phyloP scores from a whole-genome alignment of 2,888 invertebrate species.

The Drosophila ezoana region DNA sequence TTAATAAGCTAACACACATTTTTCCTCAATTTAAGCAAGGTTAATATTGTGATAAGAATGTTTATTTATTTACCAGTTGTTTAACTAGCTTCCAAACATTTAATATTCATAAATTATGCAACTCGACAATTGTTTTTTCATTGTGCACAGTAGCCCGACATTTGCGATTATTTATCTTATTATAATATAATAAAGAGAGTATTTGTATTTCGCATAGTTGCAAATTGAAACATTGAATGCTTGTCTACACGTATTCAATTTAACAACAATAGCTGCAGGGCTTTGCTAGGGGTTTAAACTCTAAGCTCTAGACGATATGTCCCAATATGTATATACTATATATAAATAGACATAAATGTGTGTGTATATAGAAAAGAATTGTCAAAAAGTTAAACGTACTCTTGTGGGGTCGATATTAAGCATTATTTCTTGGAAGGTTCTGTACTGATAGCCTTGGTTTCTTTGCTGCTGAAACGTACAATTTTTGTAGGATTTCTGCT shows the following conservation, averaged over 20 bases:
- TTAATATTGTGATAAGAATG: constrained; percentile 18
- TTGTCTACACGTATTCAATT: constrained; percentile 20
- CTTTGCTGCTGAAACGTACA: constrained; percentile 39
- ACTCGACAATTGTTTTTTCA: constrained; percentile 52
- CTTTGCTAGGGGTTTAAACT: constrained; percentile 22
- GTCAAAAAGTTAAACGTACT: constrained; percentile 39
- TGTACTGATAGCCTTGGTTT: constrained; percentile 79
- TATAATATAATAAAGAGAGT: constrained; percentile 4
- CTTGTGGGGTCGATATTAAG: constrained; percentile 19
- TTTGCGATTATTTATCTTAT: constrained; percentile 8
- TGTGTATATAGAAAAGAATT: constrained; percentile 34
- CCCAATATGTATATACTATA: constrained; percentile 6
- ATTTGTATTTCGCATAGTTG: constrained; percentile 12
- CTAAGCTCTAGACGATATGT: constrained; percentile 41
- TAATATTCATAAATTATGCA: constrained; percentile 64
- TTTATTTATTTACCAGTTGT: constrained; percentile 1
- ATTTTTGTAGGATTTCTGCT: constrained; percentile 33
- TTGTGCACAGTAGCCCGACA: constrained; percentile 71
- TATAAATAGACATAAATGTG: constrained; percentile 12
- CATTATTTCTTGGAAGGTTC: constrained; percentile 75
- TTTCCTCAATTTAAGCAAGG: constrained; percentile 5
- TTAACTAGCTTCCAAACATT: constrained; percentile 4
- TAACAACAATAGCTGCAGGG: constrained; percentile 76
- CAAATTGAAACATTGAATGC: constrained; percentile 30
- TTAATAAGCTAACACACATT: constrained; percentile 13